Base-by-base conservation (phyloP, 2,888 invertebrate species). In the Eristalinus aeneus region DNA sequence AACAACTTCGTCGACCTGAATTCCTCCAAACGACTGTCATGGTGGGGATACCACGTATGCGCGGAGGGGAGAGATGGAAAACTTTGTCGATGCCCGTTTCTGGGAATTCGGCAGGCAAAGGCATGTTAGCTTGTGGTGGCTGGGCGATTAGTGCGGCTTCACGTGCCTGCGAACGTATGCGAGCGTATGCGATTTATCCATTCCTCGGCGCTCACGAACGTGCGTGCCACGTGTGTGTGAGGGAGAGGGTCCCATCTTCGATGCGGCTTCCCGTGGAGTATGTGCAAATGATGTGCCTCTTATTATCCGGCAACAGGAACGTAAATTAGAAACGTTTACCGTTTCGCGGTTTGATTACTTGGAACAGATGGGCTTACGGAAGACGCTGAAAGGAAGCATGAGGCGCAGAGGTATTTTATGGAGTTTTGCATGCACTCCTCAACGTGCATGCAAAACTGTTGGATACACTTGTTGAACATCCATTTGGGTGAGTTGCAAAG, bases 11-110 rank as follows among this genome's bases (percentile, higher is more conserved):
- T 32, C 10, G 11, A 63, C 16, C 16, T 11, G 12, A 65, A 11
- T 11, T 64, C 23, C 53, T 22, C 20, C 8, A 20, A 60, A 61
- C 16, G 34, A 53, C 10, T 75, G 64, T 56, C 16, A 27, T 34
- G 34, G n/a, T 5, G 2, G 27, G 27, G 27, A 5, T 5, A 27
- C 27, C 27, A 3, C 27, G 16, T 16, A 46, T 22, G 53, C 63
- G n/a, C 23, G 58, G 46, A n/a, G n/a, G n/a, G n/a, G n/a, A 27
- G 11, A n/a, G 46, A 10, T n/a, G 11, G 31, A 60, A 76, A 81
- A 80, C 36, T 64, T 69, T 58, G 27, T n/a, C 23, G 61, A 79
- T 74, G 39, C 46, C 20, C 67, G 56, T 74, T 63, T 63, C 22
- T 16, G 8, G 16, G 31, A 27, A 10, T 53, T 1, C 5, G 16